Evolutionary conservation across 2,113 vertebrate genomes (phyloP).

Genomic region (Acrocephalus arundinaceus): DNA sequence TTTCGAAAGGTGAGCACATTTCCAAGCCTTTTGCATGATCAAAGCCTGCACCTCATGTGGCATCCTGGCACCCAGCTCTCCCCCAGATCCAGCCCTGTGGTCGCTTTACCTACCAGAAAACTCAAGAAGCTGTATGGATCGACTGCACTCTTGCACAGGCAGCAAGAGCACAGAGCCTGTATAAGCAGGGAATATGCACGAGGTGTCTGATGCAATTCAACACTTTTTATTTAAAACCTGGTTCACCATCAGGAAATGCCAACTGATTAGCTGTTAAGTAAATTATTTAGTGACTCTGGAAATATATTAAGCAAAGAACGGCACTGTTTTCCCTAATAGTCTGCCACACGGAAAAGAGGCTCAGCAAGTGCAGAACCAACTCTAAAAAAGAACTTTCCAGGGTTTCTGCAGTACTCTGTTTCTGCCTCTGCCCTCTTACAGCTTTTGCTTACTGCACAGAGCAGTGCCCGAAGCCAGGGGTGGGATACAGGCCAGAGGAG

Average conservation of each 20-base stretch:
- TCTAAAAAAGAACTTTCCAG: background rate
- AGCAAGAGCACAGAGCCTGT: background rate
- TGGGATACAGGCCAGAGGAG: background rate
- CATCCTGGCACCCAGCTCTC: background rate
- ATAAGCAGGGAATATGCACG: background rate
- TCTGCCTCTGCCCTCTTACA: background rate
- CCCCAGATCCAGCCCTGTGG: background rate
- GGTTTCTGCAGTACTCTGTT: background rate
- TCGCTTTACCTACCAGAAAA: background rate
- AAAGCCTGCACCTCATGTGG: background rate
- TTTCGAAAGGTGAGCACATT: background rate
- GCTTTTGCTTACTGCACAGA: accelerated
- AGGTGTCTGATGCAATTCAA: background rate
- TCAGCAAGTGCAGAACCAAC: background rate
- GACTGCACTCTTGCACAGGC: background rate
- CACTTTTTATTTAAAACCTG: background rate
- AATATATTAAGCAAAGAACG: background rate
- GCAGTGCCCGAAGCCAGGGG: accelerated
- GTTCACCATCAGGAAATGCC: background rate
- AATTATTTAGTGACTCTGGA: background rate
- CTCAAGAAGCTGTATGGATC: background rate
- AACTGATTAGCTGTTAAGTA: background rate
- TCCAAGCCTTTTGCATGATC: background rate
- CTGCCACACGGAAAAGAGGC: background rate
- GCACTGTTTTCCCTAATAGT: background rate